Evolutionary conservation across 2,113 vertebrate species (phyloP).

Genomic region (Cariama cristata): DNA sequence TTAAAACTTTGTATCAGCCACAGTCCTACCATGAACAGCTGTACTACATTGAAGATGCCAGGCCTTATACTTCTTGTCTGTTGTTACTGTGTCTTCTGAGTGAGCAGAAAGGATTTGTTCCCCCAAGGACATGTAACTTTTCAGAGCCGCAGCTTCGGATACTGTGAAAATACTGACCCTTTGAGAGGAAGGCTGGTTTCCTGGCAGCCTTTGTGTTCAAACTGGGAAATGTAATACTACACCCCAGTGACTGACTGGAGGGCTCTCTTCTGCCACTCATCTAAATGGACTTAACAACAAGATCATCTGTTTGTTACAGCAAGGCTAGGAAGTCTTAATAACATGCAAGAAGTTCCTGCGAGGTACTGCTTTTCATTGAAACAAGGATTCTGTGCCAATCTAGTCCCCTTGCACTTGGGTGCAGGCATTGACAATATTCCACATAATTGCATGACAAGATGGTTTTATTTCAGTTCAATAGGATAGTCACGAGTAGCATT

Average conservation of each 20-base stretch:
- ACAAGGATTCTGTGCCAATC: background rate
- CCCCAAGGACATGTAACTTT: background rate
- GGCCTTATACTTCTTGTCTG: background rate
- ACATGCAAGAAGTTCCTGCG: background rate
- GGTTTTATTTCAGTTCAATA: slow-evolving; percentile 15
- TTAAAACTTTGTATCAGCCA: background rate
- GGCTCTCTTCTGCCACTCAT: background rate
- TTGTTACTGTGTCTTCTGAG: background rate
- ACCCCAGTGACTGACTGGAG: background rate
- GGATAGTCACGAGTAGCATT: background rate
- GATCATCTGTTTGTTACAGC: rapidly evolving
- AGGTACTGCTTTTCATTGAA: background rate
- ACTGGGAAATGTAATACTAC: background rate
- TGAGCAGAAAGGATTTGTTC: background rate
- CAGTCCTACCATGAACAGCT: background rate
- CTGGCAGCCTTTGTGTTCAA: background rate
- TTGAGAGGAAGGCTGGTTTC: background rate
- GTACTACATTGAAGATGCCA: background rate
- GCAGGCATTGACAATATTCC: background rate
- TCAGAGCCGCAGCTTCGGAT: background rate
- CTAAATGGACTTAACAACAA: background rate
- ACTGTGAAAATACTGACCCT: background rate
- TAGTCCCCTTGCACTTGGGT: background rate
- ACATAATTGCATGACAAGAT: background rate
- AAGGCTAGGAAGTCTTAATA: background rate